Base-by-base conservation (phyloP, 2,113 vertebrate species). In the rat (Rattus norvegicus) region DNA sequence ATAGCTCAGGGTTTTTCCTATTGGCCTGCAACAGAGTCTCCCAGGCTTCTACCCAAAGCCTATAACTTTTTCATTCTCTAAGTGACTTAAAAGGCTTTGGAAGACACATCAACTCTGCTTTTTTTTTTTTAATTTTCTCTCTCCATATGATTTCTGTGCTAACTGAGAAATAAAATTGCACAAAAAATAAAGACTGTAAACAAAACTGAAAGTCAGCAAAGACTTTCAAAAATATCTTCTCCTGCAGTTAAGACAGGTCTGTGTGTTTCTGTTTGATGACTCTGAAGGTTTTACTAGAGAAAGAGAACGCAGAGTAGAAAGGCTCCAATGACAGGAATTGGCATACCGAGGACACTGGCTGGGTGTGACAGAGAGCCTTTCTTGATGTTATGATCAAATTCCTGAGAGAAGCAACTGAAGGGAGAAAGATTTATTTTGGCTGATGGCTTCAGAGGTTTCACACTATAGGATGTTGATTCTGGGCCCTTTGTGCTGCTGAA, bases 271-370 rank as follows among this genome's bases (percentile, higher is more conserved):
- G 0, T 72, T 88, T 77, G 69, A 39, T 79, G 47, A 84, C n/a
- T 93, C 54, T 89, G 43, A 93, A 80, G 16, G 59, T 93, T 96
- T 65, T 95, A 65, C 28, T 22, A 9, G 73, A 96, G 90, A 90
- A 91, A 61, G 7, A 81, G 54, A 96, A 84, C 17, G 4, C 49
- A 6, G 47, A 26, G 47, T 54, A 69, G 39, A 88, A 80, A 93
- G 79, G 61, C 79, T 56, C 75, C 72, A 88, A 36, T 95, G 56
- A 47, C 59, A 90, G 72, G 54, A 54, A 61, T 85, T 17, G 24
- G 77, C 19, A 52, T 79, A 80, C 39, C 69, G 22, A 84, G 63
- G 22, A 3, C 17, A 28, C 14, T 93, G 54, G 5, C 30, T 26
- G 39, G 67, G 43, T 63, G 9, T 33, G 65, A 12, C 43, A 70